Percentiles rank a stretch among this genome's conserved stretches.
These are phyloP conservation scores for Eumacrocentrus americanus DNA, from an alignment of 2,888 invertebrate genomes.

Conservation along the genomic window DNA sequence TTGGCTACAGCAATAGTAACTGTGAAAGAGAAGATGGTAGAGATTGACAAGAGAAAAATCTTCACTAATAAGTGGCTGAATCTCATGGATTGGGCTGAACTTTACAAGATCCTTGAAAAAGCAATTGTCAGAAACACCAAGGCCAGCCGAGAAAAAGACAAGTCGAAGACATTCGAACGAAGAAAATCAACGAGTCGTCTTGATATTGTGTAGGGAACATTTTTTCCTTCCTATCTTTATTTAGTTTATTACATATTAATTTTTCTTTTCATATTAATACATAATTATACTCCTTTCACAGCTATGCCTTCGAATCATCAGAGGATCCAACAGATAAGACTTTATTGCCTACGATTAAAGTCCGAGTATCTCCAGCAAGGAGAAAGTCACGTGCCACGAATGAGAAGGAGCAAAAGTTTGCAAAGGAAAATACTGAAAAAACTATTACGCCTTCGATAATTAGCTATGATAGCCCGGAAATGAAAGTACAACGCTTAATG, in stretches of 20 bases:
- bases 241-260: not conserved
- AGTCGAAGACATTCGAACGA: constrained; percentile 28
- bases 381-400: constrained; percentile 15
- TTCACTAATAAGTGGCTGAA: constrained; percentile 51
- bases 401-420: not conserved
- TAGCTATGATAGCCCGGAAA: constrained; percentile 10
- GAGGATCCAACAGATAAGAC: constrained; percentile 37
- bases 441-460: not conserved
- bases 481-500: constrained; percentile 25
- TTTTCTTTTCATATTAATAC: constrained; percentile 4
- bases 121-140: constrained; percentile 44
- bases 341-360: constrained; percentile 47
- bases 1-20: constrained; percentile 50
- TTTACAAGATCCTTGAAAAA: constrained; percentile 47
- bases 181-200: constrained; percentile 46
- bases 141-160: constrained; percentile 18
- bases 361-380: constrained; percentile 43
- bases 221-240: not conserved
- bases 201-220: constrained; percentile 45
- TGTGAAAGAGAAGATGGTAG: constrained; percentile 47
- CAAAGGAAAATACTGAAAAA: constrained; percentile 1
- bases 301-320: constrained; percentile 46
- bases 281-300: constrained; percentile 24
- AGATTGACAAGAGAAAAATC: constrained; percentile 44
- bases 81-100: constrained; percentile 48